A percentile compares a stretch with the other conserved stretches of the same genome.
Evolutionary conservation across 64 coral and sea anemone genomes (phyloP).

Genomic region (Hydrozoanthus tunicans): DNA sequence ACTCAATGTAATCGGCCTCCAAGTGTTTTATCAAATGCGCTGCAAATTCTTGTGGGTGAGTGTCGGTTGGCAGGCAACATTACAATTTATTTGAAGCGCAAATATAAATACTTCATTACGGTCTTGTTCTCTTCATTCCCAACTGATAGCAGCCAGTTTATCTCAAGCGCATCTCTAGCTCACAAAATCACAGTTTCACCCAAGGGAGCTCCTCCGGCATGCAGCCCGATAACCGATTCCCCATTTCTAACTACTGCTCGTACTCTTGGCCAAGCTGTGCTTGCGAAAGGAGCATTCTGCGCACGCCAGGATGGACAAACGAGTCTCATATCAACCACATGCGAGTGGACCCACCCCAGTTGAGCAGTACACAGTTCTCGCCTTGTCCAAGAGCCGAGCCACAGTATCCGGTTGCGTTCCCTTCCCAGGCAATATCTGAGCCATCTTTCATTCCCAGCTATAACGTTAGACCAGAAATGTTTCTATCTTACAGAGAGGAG

Average conservation of each 20-base stretch:
- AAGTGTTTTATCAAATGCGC: conserved; percentile 29
- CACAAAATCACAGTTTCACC: background rate
- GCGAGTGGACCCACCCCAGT: conserved; percentile 22
- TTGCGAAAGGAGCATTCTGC: conserved; percentile 28
- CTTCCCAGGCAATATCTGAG: conserved; percentile 32
- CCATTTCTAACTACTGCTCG: conserved; percentile 11
- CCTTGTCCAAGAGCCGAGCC: conserved; percentile 4
- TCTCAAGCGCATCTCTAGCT: background rate
- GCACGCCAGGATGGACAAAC: conserved; percentile 15
- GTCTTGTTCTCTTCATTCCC: background rate
- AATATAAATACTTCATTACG: conserved; percentile 61
- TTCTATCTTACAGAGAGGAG: conserved; percentile 13
- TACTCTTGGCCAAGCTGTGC: conserved; percentile 43
- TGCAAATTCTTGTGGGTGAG: conserved; percentile 2
- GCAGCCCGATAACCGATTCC: conserved; percentile 35
- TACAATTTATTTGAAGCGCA: conserved; percentile 49
- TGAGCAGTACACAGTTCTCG: background rate
- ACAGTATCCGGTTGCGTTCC: background rate
- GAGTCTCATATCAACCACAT: conserved; percentile 15
- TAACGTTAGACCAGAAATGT: conserved; percentile 31
- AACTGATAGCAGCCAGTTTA: background rate
- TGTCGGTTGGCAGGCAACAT: conserved; percentile 45
- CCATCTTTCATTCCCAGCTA: background rate
- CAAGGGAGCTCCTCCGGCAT: background rate
- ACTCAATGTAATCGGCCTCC: conserved; percentile 45